Percentiles rank a stretch among this genome's conserved stretches.
These are phyloP conservation scores for Oryctolagus cuniculus DNA, from an alignment of 2,113 vertebrate species.

Conservation along the genomic window DNA sequence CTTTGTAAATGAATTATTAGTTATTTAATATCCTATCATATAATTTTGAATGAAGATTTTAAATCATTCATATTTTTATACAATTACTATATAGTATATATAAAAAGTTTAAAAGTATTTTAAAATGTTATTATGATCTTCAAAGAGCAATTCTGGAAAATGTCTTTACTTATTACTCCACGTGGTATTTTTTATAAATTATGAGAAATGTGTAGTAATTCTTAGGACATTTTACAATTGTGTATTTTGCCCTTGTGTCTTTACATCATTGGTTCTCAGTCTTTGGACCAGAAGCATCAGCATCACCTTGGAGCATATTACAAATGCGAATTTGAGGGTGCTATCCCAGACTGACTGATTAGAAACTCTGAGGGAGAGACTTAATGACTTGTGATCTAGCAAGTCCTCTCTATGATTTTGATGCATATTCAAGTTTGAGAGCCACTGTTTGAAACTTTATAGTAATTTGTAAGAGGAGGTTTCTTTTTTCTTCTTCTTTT, in stretches of 20 bases:
- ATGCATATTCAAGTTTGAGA: background rate
- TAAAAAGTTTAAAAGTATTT: slow-evolving; percentile 50
- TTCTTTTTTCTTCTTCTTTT: too few relatives aligned
- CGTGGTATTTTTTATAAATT: background rate
- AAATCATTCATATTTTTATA: slow-evolving; percentile 56
- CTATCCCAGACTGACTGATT: background rate
- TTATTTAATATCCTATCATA: slow-evolving; percentile 1
- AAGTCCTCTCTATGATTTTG: background rate
- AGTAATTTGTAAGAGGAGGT: background rate
- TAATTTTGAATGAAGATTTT: slow-evolving; percentile 50
- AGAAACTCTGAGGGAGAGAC: background rate
- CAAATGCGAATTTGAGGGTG: background rate
- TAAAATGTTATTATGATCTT: slow-evolving; percentile 16
- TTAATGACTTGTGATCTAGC: background rate
- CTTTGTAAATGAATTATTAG: slow-evolving; percentile 41
- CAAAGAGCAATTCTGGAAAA: slow-evolving; percentile 31
- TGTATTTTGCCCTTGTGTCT: background rate
- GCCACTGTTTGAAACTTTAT: background rate
- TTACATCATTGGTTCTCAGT: slow-evolving; percentile 19
- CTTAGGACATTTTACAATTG: background rate
- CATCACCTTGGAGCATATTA: background rate
- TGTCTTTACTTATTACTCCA: slow-evolving; percentile 2
- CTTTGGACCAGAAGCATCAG: background rate
- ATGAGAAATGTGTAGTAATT: slow-evolving; percentile 16
- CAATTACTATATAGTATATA: slow-evolving; percentile 38